Evolutionary conservation across 2,113 vertebrate genomes (phyloP), one percentile per base, ranked within the genome.

Genomic region (Sterna hirundo): DNA sequence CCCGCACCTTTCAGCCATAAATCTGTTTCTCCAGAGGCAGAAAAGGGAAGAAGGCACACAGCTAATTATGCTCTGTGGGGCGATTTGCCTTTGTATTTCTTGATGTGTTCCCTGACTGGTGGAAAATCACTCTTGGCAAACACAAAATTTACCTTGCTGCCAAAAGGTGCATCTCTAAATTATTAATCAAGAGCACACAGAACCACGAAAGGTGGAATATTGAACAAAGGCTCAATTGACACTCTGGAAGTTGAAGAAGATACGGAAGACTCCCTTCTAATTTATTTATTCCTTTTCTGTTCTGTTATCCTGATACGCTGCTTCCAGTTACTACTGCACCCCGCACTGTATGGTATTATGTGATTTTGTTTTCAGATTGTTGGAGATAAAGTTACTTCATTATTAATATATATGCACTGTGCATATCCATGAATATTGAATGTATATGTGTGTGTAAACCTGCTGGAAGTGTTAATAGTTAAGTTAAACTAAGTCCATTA

Each of bases 241-340:
- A 86, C 94, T 78, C 85, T 94, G 94, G 94, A 97, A 97, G 92
- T 91, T 87, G 89, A 98, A 96, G 97, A 95, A 97, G 90, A 97
- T 96, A 98, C 88, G 96, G 85, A 98, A 98, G 97, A 97, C 98
- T 97, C 90, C 93, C 89, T 96, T 97, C 97, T 99, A 96, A 99
- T 98, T 98, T 98, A 99, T 98, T 98, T 97, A 98, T 98, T 89
- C 94, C 88, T 89, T 74, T 96, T 96, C 96, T 97, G 90, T 96
- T 96, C 76, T 95, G 95, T 97, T 91, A 97, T 91, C 91, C 86
- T 92, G 94, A 97, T 97, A 89, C 87, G 86, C 81, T 93, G 93
- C 97, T 96, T 98, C 96, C 91, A 95, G 97, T 98, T 98, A 97
- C 97, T 87, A 32, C 25, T 64, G 92, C 94, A 97, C 96, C 94